A percentile compares a stretch with the other conserved stretches of the same genome.
These are phyloP conservation scores for Xyliphius kryptos DNA, from an alignment of 2,113 vertebrate genomes.

Conservation along the genomic window DNA sequence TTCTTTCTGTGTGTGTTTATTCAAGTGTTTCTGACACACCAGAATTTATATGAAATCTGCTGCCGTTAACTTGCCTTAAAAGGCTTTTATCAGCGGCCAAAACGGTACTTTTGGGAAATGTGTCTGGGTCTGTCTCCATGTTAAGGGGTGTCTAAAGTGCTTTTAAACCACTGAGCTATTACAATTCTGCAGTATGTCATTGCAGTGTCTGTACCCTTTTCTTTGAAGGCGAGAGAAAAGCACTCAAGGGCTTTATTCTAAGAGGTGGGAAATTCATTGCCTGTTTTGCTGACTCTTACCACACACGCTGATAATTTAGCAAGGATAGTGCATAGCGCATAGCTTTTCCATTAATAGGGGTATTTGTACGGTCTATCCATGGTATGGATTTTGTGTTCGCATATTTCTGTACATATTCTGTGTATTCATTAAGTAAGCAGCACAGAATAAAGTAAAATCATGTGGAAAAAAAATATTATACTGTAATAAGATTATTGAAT, in stretches of 20 bases:
- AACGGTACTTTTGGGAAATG: conserved; percentile 27
- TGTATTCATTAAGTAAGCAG: too few species aligned
- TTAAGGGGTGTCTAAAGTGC: conserved; percentile 29
- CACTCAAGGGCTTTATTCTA: conserved; percentile 38
- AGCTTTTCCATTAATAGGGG: conserved; percentile 41
- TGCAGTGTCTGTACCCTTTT: conserved; percentile 23
- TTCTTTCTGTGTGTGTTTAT: too few species aligned
- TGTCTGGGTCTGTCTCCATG: conserved; percentile 28
- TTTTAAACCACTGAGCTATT: conserved; percentile 37
- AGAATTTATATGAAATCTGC: too few species aligned
- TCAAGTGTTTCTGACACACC: too few species aligned
- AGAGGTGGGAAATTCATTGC: conserved; percentile 42
- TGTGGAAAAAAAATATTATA: too few species aligned
- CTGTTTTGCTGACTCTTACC: conserved; percentile 46
- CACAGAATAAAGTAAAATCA: too few species aligned
- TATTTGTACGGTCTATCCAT: conserved; percentile 17
- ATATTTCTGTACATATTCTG: too few species aligned
- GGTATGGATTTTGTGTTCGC: too few species aligned
- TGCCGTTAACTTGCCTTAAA: conserved; percentile 27
- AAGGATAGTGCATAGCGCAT: conserved; percentile 46
- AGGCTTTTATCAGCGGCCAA: conserved; percentile 26
- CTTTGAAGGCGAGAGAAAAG: conserved; percentile 34
- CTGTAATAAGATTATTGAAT: too few species aligned
- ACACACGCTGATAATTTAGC: conserved; percentile 56
- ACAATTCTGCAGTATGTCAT: conserved; percentile 29